Conservation (phyloP, 2,888 invertebrate species). For the Leuctra nigra region DNA sequence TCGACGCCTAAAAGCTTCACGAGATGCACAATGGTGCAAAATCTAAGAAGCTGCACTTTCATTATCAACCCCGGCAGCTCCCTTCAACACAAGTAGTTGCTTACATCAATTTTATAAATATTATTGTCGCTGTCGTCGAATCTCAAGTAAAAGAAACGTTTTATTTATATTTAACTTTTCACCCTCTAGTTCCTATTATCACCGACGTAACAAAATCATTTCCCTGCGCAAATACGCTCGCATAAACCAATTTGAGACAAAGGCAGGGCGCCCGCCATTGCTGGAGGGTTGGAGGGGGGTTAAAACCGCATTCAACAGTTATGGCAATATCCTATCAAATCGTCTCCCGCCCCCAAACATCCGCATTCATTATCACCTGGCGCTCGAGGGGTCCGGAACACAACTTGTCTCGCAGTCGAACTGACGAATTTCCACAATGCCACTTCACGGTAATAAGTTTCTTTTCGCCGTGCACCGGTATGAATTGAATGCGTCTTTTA, state of each 20-base stretch:
- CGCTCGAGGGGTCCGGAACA: no score
- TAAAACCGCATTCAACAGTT: constrained; percentile 18
- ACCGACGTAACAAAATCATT: constrained; percentile 23
- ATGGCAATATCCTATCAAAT: constrained; percentile 25
- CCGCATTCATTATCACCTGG: constrained; percentile 9
- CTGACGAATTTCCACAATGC: background rate
- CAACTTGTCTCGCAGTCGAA: constrained; percentile 11
- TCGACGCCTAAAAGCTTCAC: no score
- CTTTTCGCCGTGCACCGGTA: background rate
- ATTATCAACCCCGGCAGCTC: no score
- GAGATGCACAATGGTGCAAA: no score
- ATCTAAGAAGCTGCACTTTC: no score
- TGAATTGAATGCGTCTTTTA: background rate
- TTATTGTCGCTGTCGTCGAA: no score
- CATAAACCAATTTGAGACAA: constrained; percentile 23
- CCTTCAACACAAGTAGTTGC: no score
- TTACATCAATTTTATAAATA: no score
- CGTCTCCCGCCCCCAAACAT: constrained; percentile 16
- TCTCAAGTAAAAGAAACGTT: no score
- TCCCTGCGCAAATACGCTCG: constrained; percentile 20
- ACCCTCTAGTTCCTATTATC: no score
- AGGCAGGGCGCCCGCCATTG: background rate
- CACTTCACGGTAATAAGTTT: constrained; percentile 3
- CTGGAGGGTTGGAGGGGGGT: background rate
- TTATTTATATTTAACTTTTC: no score